A percentile compares a stretch with the other conserved stretches of the same genome.
Evolutionary conservation across 2,113 vertebrate species (phyloP).

Genomic region (Zosterops hypoxanthus): DNA sequence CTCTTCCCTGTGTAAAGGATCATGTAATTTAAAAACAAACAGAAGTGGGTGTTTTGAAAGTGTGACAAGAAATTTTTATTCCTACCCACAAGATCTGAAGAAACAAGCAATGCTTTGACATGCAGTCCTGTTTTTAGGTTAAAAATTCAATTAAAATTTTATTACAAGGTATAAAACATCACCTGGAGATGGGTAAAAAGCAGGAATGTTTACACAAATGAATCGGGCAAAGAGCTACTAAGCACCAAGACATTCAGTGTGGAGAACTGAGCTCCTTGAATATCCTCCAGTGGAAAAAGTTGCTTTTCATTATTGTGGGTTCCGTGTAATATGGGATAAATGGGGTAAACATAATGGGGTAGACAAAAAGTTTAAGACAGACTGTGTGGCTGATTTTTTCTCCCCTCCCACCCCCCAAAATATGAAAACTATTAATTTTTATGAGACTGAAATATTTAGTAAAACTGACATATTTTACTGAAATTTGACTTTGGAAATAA

Average conservation of each 20-base stretch:
- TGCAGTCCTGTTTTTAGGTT: neutral
- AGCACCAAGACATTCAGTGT: neutral
- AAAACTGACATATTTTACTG: neutral
- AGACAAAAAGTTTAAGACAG: neutral
- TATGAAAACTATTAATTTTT: neutral
- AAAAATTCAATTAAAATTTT: neutral
- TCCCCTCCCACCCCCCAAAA: accelerated
- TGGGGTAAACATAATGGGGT: too few species aligned
- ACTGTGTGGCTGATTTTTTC: neutral
- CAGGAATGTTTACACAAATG: neutral
- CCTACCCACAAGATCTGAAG: neutral
- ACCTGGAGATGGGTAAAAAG: neutral
- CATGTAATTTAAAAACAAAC: neutral
- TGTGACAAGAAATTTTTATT: neutral
- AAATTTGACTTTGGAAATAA: neutral
- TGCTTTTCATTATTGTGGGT: neutral
- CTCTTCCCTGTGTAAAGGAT: neutral
- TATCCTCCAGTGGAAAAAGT: neutral
- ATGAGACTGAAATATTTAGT: neutral
- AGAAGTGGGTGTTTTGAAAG: neutral
- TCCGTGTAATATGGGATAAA: neutral
- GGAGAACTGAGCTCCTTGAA: neutral
- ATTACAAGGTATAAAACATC: neutral
- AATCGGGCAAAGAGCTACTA: neutral
- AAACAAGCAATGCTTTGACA: neutral